Percentiles rank a stretch among this genome's conserved stretches.
phyloP scores from a whole-genome alignment of 2,113 vertebrate genomes.

The Rhombomys opimus region DNA sequence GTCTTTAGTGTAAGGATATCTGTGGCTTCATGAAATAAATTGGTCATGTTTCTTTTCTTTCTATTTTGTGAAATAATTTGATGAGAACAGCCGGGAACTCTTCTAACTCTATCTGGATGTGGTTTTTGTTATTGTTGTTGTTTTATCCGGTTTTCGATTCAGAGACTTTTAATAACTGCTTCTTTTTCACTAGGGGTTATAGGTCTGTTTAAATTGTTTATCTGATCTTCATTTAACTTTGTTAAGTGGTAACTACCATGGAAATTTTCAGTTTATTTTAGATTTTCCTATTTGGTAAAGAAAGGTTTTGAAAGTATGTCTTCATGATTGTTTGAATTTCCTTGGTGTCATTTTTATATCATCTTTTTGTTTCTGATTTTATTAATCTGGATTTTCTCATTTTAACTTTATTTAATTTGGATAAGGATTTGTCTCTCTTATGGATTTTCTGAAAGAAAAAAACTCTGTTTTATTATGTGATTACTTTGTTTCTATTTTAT shows the following conservation, averaged over 20 bases:
- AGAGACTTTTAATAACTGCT: no score
- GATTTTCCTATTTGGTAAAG: not conserved
- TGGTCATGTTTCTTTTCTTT: no score
- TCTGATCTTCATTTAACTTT: not conserved
- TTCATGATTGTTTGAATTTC: not conserved
- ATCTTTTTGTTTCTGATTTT: not conserved
- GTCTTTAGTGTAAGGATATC: no score
- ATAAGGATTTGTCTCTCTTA: not conserved
- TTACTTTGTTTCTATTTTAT: not conserved
- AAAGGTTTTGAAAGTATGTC: not conserved
- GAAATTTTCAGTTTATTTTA: not conserved
- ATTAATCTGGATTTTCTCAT: not conserved
- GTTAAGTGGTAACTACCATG: not conserved
- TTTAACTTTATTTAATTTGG: not conserved
- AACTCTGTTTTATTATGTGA: not conserved
- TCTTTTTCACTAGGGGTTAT: no score
- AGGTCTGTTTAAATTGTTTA: not conserved
- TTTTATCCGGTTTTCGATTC: no score
- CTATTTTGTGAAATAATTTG: no score
- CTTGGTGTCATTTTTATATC: not conserved
- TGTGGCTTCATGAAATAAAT: no score
- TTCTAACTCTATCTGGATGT: no score
- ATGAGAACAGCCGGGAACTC: no score
- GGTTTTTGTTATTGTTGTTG: no score
- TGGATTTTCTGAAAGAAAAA: not conserved